Base-by-base conservation (phyloP, 2,113 vertebrate species). In the Plestiodon gilberti region DNA sequence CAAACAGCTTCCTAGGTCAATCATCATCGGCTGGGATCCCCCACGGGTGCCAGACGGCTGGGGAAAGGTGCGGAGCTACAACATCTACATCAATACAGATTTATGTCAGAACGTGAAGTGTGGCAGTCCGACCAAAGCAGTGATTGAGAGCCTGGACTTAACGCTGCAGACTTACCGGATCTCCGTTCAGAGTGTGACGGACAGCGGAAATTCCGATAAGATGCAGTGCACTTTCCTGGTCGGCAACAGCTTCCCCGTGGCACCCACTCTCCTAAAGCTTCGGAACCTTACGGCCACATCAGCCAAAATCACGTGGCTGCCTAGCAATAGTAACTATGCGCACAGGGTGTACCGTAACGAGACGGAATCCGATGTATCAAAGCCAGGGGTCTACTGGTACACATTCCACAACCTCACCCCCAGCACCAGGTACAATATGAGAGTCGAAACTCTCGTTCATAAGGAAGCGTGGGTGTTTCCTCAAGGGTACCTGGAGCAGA, bases 1-100 rank as follows among this genome's bases (percentile, higher is more conserved):
- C 81, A 97, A 97, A 93, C 96, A 98, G 95, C 96, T 98, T 88
- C 96, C 96, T 91, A 97, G 96, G 93, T 97, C 95, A 87, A 88
- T 97, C 92, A 96, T 97, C 90, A 95, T 98, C 80, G 96, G 96
- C 95, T 95, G 93, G 96, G 97, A 98, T 93, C 94, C 97, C 73
- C 96, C 95, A 11, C 76, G 96, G 89, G 92, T 96, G 90, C 96
- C 94, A 59, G 94, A 96, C 69, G 95, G 93, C 89, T 96, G 96
- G 95, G 97, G 95, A 76, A 94, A 96, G 48, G 93, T 96, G 78
- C 96, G 94, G 91, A 97, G 97, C 95, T 98, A 96, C 83, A 98
- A 97, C 67, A 93, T 97, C 81, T 97, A 95, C 23, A 97, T 98
- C 92, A 97, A 97, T 88, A 95, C 96, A 93, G 96, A 95, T 83